Conservation (phyloP, 2,888 invertebrate species). For the Rhaphigaster nebulosa region DNA sequence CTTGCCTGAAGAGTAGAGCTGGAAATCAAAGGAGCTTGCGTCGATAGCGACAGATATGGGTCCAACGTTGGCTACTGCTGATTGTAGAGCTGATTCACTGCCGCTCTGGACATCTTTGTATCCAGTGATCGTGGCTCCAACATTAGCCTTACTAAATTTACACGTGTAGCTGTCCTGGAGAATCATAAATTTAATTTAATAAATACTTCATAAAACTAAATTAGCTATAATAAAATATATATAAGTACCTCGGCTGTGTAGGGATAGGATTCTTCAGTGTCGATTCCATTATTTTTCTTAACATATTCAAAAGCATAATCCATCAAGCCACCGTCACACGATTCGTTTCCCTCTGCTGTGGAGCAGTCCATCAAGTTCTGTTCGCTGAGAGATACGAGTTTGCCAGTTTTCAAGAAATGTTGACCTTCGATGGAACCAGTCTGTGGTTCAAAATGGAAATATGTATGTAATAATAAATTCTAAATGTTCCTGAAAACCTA, state of each 20-base stretch:
- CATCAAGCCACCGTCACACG: slow-evolving; percentile 88
- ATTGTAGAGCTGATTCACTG: slow-evolving; percentile 79
- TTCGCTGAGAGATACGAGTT: slow-evolving; percentile 87
- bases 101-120: slow-evolving; percentile 81
- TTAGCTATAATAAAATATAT: not conserved
- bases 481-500: not conserved
- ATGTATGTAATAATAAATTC: not conserved
- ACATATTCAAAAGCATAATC: slow-evolving; percentile 89
- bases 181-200: not conserved
- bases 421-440: slow-evolving; percentile 94
- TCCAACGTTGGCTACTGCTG: slow-evolving; percentile 86
- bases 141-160: not conserved
- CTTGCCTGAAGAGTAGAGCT: slow-evolving; percentile 71
- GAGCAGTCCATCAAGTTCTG: slow-evolving; percentile 94
- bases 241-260: slow-evolving; percentile 78
- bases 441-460: slow-evolving; percentile 69
- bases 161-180: not conserved
- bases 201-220: not conserved
- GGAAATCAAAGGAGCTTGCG: slow-evolving; percentile 85
- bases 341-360: slow-evolving; percentile 84
- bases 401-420: slow-evolving; percentile 83
- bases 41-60: slow-evolving; percentile 92
- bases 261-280: slow-evolving; percentile 89
- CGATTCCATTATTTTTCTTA: slow-evolving; percentile 86
- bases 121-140: slow-evolving; percentile 79